A percentile compares a stretch with the other conserved stretches of the same genome.
Conservation (phyloP, 2,113 vertebrate genomes). For the Gymnarchus niloticus region DNA sequence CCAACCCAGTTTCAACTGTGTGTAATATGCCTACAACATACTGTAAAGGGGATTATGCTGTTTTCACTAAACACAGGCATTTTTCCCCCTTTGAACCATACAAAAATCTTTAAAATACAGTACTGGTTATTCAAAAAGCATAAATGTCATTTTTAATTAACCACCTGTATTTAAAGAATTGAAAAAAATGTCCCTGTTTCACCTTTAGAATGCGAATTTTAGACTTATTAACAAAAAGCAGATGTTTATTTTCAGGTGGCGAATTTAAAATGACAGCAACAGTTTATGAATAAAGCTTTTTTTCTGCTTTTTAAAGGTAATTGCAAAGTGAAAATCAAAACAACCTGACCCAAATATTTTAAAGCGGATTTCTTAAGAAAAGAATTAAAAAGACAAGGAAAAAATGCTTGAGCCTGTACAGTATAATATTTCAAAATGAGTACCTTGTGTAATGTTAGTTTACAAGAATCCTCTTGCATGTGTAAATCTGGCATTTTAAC, state of each 20-base stretch:
- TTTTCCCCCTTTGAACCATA: slow-evolving; percentile 36
- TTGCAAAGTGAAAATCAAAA: background rate
- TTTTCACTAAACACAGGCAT: slow-evolving; percentile 39
- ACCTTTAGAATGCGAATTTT: slow-evolving; percentile 13
- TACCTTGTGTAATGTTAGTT: background rate
- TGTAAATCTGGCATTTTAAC: background rate
- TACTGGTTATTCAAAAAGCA: slow-evolving; percentile 24
- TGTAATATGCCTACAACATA: slow-evolving; percentile 45
- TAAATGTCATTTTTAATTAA: slow-evolving; percentile 31
- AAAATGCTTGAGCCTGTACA: background rate
- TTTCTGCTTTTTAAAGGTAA: background rate
- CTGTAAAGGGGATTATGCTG: slow-evolving; percentile 46
- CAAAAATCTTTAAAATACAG: slow-evolving; percentile 47
- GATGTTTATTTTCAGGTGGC: slow-evolving; percentile 11
- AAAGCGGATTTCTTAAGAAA: background rate
- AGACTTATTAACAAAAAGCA: background rate
- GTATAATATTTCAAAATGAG: background rate
- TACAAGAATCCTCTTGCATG: background rate
- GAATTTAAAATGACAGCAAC: background rate
- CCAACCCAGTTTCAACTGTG: slow-evolving; percentile 31
- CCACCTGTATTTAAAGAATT: slow-evolving; percentile 27
- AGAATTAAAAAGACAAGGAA: background rate
- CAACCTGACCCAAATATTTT: background rate
- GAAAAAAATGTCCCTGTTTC: background rate
- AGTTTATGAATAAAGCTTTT: background rate